Evolutionary conservation across 2,888 invertebrate species (phyloP).

Genomic region (Drosophila paracracens): DNA sequence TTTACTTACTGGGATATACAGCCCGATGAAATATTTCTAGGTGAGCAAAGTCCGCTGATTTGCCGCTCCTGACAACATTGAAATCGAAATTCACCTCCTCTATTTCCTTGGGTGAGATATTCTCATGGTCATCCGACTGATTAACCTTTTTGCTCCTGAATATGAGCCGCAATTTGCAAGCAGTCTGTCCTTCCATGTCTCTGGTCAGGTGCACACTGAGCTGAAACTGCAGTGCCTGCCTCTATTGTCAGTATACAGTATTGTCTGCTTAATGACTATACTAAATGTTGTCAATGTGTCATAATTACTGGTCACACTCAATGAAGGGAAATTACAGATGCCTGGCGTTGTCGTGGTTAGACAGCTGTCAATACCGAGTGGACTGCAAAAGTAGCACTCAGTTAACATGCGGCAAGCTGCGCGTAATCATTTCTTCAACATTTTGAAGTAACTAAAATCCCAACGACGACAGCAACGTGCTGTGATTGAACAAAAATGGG

Average conservation of each 20-base stretch:
- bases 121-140: constrained; percentile 1
- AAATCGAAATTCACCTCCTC: constrained; percentile 29
- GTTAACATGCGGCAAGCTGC: constrained; percentile 49
- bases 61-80: constrained; percentile 34
- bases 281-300: background rate
- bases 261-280: background rate
- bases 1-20: constrained; percentile 83
- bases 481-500: constrained; percentile 15
- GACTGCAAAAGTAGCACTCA: constrained; percentile 7
- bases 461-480: constrained; percentile 45
- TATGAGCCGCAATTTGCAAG: constrained; percentile 52
- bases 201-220: constrained; percentile 43
- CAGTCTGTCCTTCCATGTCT: constrained; percentile 60
- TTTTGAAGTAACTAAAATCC: constrained; percentile 47
- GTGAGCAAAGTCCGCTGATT: constrained; percentile 35
- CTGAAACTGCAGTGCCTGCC: constrained; percentile 16
- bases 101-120: constrained; percentile 12
- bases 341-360: constrained; percentile 42
- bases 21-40: constrained; percentile 86
- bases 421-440: constrained; percentile 30
- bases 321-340: constrained; percentile 45
- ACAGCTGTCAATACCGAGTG: background rate
- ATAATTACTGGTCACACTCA: constrained; percentile 39
- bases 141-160: constrained; percentile 14
- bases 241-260: background rate